Percentiles rank a stretch among this genome's conserved stretches.
Evolutionary conservation across 1,140 invertebrate genomes (phyloP).

Genomic region (Brachionus sp.): DNA sequence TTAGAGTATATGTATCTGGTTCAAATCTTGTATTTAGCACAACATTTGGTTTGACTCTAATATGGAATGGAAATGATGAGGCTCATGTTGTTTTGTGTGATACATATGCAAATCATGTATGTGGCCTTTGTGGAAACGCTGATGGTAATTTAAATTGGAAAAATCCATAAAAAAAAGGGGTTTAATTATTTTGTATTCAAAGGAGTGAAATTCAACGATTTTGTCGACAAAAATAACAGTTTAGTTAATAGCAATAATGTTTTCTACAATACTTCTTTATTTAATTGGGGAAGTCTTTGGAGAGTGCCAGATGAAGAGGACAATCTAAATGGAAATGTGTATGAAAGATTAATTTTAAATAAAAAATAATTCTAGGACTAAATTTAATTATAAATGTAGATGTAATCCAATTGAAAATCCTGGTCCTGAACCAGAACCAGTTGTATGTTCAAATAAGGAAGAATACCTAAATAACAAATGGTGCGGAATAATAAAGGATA

Average conservation of each 20-base stretch:
- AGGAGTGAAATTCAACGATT: conserved; percentile 14
- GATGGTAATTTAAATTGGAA: conserved; percentile 1
- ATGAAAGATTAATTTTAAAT: neutral
- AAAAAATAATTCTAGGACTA: neutral
- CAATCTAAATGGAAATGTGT: neutral
- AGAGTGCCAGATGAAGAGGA: conserved; percentile 16
- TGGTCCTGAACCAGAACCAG: neutral
- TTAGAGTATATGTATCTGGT: neutral
- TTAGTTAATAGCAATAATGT: neutral
- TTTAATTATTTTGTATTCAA: neutral
- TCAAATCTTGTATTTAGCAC: conserved; percentile 27
- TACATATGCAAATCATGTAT: conserved; percentile 22
- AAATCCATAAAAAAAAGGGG: neutral
- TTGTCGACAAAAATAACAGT: conserved; percentile 1
- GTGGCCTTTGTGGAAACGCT: conserved; percentile 40
- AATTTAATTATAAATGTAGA: neutral
- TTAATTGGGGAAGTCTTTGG: conserved; percentile 23
- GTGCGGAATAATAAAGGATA: neutral
- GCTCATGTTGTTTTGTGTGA: conserved; percentile 17
- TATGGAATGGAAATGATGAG: conserved; percentile 15
- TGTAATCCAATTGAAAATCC: neutral
- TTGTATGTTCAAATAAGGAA: neutral
- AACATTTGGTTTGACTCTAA: conserved; percentile 26
- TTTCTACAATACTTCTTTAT: neutral
- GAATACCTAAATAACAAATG: neutral